Conservation (phyloP, 1,140 invertebrate genomes). For the Drosophila equinoxialis region DNA sequence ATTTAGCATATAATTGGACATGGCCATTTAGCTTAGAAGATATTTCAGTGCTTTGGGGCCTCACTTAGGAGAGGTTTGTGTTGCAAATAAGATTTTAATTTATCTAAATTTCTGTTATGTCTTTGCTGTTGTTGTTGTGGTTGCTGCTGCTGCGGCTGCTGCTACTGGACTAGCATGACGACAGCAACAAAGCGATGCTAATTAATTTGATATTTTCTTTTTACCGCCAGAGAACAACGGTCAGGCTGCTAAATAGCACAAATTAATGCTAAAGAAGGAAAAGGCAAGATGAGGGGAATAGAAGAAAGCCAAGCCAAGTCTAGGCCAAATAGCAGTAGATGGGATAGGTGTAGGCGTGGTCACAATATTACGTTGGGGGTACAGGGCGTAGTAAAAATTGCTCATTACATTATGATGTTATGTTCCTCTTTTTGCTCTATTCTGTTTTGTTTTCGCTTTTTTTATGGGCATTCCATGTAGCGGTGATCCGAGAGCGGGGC, state of each 20-base stretch:
- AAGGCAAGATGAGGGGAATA: slow-evolving; percentile 4
- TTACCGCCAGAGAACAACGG: background rate
- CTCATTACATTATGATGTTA: slow-evolving; percentile 50
- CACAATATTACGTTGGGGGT: slow-evolving; percentile 10
- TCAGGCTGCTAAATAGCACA: slow-evolving; percentile 49
- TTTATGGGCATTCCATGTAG: slow-evolving; percentile 65
- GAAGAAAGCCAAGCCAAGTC: slow-evolving; percentile 16
- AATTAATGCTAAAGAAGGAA: slow-evolving; percentile 50
- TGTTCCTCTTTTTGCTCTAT: slow-evolving; percentile 45
- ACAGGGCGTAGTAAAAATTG: slow-evolving; percentile 41
- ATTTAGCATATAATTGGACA: slow-evolving; percentile 12
- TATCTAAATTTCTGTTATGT: slow-evolving; percentile 29
- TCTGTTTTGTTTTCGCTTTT: slow-evolving; percentile 49
- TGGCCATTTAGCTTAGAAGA: slow-evolving; percentile 23
- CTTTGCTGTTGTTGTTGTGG: slow-evolving; percentile 14
- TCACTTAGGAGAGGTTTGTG: slow-evolving; percentile 12
- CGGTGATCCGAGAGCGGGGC: background rate
- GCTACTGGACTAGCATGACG: slow-evolving; percentile 16
- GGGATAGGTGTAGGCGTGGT: background rate
- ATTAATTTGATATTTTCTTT: slow-evolving; percentile 75
- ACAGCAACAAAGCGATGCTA: slow-evolving; percentile 54
- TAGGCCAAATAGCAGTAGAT: slow-evolving; percentile 36
- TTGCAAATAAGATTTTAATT: slow-evolving; percentile 57
- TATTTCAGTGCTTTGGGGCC: slow-evolving; percentile 18
- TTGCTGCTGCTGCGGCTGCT: slow-evolving; percentile 22